Percentiles rank a stretch among this genome's conserved stretches.
phyloP scores from a whole-genome alignment of 2,113 vertebrate species.

The Aix galericulata region DNA sequence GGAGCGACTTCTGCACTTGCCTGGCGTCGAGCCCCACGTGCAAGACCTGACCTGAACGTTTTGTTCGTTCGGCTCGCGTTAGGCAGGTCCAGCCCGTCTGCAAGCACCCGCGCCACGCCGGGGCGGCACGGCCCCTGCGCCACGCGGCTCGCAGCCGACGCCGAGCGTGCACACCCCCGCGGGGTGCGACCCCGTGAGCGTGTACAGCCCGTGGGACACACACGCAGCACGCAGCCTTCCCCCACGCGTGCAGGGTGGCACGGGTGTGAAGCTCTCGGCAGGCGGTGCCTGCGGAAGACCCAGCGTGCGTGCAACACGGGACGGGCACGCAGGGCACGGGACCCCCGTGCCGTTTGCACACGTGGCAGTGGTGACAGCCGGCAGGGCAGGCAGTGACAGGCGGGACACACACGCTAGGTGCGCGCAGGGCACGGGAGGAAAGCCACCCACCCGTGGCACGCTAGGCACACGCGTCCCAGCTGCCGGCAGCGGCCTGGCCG shows the following conservation, averaged over 20 bases:
- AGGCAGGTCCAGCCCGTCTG: slow-evolving; percentile 91
- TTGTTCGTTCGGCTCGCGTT: slow-evolving; percentile 99
- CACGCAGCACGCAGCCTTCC: rapidly evolving
- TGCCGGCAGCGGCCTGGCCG: neutral
- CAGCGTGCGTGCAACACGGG: rapidly evolving
- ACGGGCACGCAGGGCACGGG: neutral
- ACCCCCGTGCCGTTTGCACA: neutral
- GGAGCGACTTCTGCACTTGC: slow-evolving; percentile 86
- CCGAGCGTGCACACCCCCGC: neutral
- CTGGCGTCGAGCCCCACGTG: slow-evolving; percentile 99
- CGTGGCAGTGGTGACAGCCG: neutral
- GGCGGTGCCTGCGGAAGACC: neutral
- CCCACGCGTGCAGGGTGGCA: rapidly evolving
- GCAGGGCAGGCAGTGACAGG: neutral
- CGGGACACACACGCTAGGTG: rapidly evolving
- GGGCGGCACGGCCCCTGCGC: neutral
- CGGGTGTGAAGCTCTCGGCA: rapidly evolving
- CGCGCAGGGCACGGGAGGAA: neutral
- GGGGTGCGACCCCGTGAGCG: rapidly evolving
- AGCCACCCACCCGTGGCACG: rapidly evolving
- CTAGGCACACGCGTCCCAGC: rapidly evolving
- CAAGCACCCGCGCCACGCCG: neutral
- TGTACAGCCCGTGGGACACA: rapidly evolving
- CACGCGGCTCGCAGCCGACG: neutral
- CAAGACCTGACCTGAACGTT: slow-evolving; percentile 98